Conservation (phyloP, 2,888 invertebrate species). For the Panopea generosa region DNA sequence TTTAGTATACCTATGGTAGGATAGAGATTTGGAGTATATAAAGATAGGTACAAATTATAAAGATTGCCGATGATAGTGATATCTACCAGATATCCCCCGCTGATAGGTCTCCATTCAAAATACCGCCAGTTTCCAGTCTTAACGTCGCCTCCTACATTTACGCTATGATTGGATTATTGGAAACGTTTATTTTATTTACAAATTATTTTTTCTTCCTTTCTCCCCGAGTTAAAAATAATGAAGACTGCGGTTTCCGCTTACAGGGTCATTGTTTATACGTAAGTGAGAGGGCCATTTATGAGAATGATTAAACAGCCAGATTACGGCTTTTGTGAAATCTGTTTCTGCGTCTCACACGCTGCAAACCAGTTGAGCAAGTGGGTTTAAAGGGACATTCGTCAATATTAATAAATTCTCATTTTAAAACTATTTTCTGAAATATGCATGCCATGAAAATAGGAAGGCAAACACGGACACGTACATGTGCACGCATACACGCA, state of each 20-base stretch:
- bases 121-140: slow-evolving; percentile 42
- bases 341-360: no score
- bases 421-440: no score
- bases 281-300: no score
- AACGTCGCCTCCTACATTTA: slow-evolving; percentile 56
- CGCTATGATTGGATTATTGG: slow-evolving; percentile 39
- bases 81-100: slow-evolving; percentile 34
- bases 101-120: slow-evolving; percentile 62
- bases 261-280: no score
- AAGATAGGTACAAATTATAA: slow-evolving; percentile 36
- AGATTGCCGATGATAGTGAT: slow-evolving; percentile 39
- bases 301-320: no score
- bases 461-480: no score
- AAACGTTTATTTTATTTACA: slow-evolving; percentile 61
- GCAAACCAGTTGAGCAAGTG: no score
- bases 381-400: no score
- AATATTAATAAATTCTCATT: no score
- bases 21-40: slow-evolving; percentile 1
- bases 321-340: no score
- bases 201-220: slow-evolving; percentile 36
- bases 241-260: background rate
- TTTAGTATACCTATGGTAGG: slow-evolving; percentile 13
- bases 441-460: no score
- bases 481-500: no score
- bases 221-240: background rate